These are phyloP conservation scores for Poeciliopsis infans DNA, from an alignment of 2,797 vertebrate genomes.

Conservation along the genomic window DNA sequence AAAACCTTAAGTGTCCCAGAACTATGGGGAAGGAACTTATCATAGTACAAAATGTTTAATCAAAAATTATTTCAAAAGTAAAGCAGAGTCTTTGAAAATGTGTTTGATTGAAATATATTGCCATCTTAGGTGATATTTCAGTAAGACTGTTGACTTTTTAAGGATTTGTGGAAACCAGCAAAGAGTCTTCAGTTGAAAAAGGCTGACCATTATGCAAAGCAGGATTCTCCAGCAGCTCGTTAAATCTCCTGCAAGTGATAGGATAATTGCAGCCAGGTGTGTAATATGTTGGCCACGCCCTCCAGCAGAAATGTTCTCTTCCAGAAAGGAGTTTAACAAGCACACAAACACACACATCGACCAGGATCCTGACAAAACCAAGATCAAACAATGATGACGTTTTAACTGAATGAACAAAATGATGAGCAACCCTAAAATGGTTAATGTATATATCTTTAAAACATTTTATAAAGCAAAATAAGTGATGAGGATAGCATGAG, in stretches of 20 bases:
- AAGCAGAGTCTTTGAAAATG: not conserved
- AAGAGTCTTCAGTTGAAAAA: not conserved
- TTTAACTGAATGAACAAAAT: not conserved
- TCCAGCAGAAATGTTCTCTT: not conserved
- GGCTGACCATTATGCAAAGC: not conserved
- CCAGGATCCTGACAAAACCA: not conserved
- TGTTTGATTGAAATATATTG: not conserved
- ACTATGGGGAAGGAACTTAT: not conserved
- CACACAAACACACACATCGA: not conserved
- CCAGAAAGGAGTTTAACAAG: not conserved
- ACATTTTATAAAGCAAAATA: not conserved
- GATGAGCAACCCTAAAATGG: not conserved
- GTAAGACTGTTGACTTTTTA: not conserved
- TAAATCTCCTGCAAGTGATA: not conserved
- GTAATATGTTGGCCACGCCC: not conserved
- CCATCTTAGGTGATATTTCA: not conserved
- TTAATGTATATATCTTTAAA: not conserved
- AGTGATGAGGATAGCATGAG: not conserved
- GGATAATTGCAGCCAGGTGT: not conserved
- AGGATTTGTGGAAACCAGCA: not conserved
- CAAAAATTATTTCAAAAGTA: not conserved
- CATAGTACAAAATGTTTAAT: not conserved
- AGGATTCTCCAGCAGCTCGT: not conserved
- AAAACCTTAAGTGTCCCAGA: not conserved
- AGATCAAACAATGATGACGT: not conserved